phyloP scores from a whole-genome alignment of 2,888 invertebrate genomes.

The Papilio elwesi region DNA sequence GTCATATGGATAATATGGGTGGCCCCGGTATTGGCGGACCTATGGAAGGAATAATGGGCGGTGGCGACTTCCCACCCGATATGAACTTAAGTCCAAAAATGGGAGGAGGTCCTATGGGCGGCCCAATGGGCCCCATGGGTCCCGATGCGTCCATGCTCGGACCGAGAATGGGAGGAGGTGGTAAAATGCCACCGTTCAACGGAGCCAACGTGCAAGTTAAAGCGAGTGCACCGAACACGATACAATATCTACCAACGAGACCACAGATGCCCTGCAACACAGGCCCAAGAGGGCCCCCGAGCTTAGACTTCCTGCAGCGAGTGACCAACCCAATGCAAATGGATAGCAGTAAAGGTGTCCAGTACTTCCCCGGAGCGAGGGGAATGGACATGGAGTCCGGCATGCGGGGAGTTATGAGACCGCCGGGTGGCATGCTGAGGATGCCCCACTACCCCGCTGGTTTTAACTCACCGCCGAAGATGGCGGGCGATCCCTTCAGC shows the following conservation, averaged over 20 bases:
- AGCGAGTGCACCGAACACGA: slow-evolving; percentile 98
- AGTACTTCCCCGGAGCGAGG: slow-evolving; percentile 88
- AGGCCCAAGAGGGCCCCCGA: slow-evolving; percentile 91
- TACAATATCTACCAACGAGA: slow-evolving; percentile 98
- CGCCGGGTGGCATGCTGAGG: slow-evolving; percentile 68
- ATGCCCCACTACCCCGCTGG: slow-evolving; percentile 80
- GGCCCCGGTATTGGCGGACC: slow-evolving; percentile 81
- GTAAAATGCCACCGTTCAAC: slow-evolving; percentile 85
- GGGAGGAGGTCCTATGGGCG: slow-evolving; percentile 82
- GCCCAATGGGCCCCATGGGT: slow-evolving; percentile 81
- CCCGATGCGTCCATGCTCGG: slow-evolving; percentile 87
- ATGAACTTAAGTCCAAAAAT: slow-evolving; percentile 88
- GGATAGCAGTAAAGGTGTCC: slow-evolving; percentile 85
- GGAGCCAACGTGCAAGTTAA: slow-evolving; percentile 94
- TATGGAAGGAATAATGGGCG: slow-evolving; percentile 83
- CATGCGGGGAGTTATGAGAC: slow-evolving; percentile 79
- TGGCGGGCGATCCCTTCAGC: slow-evolving; percentile 68
- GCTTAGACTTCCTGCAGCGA: slow-evolving; percentile 94
- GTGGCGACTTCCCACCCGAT: slow-evolving; percentile 78
- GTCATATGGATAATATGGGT: slow-evolving; percentile 82
- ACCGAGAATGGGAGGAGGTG: slow-evolving; percentile 84
- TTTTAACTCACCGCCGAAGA: slow-evolving; percentile 78
- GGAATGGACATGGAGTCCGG: slow-evolving; percentile 81
- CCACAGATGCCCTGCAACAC: slow-evolving; percentile 91
- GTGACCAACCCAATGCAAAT: slow-evolving; percentile 93